Evolutionary conservation across 2,888 invertebrate species (phyloP), one percentile per base, ranked within the genome.

Genomic region (Phlogophora meticulosa): DNA sequence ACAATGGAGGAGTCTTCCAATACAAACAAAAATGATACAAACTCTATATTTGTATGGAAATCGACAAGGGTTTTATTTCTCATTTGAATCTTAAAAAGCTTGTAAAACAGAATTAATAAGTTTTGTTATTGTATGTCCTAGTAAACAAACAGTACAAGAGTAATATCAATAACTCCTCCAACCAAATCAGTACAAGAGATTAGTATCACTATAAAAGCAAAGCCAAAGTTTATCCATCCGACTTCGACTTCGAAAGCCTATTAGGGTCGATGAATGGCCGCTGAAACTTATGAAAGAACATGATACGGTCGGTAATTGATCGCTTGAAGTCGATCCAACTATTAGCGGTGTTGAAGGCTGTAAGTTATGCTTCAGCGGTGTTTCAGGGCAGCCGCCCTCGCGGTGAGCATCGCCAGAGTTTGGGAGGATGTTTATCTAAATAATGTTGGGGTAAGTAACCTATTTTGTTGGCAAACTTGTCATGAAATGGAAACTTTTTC

Each of bases 291-390:
- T 67, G 63, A 76, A 72, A 61, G 69, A 60, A 67, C 60, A 62
- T 53, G 72, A 81, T 72, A 68, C 63, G 43, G 43, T 43, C 48
- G 20, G 38, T 78, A 81, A 75, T 72, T 81, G 75, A 78, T 69
- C 68, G 42, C 59, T 43, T 28, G 28, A 42, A 78, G 55, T 53
- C 46, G 53, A 55, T 53, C 62, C 51, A 55, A 76, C 62, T 78
- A 59, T 62, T 49, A 57, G 22, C 15, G 62, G 20, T 20, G 42
- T 11, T 28, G 55, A 51, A 49, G 9, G 24, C 24, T 56, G n/a
- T 48, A 61, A 58, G 51, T 60, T 60, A 58, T 65, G 48, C 46
- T 61, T 66, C 56, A 20, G 53, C 20, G 28, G 17, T 40, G 53
- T 52, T 53, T 38, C 11, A 15, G 45, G 17, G 24, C 15, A 20